Base-by-base conservation (phyloP, 2,113 vertebrate genomes). In the Nematolebias whitei region DNA sequence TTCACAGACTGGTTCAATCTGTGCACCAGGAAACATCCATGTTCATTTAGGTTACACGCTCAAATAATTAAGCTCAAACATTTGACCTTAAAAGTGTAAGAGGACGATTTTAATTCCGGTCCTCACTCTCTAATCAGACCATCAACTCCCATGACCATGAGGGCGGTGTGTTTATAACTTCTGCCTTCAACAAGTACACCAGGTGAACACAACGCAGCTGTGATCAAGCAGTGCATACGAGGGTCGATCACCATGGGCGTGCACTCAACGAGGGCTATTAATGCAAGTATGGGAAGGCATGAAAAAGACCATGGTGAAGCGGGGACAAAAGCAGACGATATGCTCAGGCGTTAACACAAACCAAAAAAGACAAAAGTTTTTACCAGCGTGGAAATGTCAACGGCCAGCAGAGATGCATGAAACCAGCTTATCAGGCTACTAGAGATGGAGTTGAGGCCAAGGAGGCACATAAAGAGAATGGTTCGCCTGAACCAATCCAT, bases 351-450 rank as follows among this genome's bases (percentile, higher is more conserved):
- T 77, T 74, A 58, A 78, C 76, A 74, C 55, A 49, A 59, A 71
- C 16, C 9, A 15, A 20, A 48, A 23, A 15, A 23, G 23, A 15
- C 5, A 22, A 48, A n/a, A n/a, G 54, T 71, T 72, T 74, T 60
- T 26, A 73, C 63, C 70, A 74, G 74, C 35, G 15, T 76, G 74
- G 57, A 76, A 76, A 74, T 78, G 79, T 63, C 22, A 73, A 64
- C 14, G 8, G 80, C 76, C 76, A 84, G 85, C 71, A 62, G 76
- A 78, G 67, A 84, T 71, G 73, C 51, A 79, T 78, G 79, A 81
- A 83, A 82, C 68, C 79, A 85, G 87, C 78, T 65, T 57, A 82
- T 82, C 83, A 80, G 79, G 79, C 74, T 85, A 74, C 82, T 71
- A 78, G 75, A 85, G 90, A 78, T 81, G 75, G 80, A 84, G 79